These are phyloP conservation scores for Scaptomyza pallida DNA, from an alignment of 1,140 invertebrate genomes.

Conservation along the genomic window DNA sequence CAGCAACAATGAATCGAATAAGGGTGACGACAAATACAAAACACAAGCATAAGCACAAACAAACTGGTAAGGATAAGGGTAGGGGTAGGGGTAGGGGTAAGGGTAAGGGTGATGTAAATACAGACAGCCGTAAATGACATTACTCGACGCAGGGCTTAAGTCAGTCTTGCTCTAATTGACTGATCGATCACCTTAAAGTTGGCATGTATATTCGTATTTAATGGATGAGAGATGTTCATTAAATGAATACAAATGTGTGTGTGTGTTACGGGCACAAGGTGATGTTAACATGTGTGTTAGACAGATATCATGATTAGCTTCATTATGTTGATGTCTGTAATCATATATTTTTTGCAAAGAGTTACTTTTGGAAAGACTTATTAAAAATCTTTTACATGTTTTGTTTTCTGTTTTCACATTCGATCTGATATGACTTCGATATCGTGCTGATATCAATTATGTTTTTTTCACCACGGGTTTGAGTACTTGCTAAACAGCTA, in stretches of 20 bases:
- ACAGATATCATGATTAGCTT: not conserved
- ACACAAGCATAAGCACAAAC: not conserved
- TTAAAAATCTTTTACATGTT: too few species aligned
- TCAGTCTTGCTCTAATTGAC: not conserved
- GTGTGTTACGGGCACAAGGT: not conserved
- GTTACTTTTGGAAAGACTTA: too few species aligned
- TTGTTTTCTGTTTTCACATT: too few species aligned
- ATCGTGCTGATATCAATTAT: too few species aligned
- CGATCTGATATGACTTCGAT: too few species aligned
- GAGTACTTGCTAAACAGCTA: too few species aligned
- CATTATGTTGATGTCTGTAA: not conserved
- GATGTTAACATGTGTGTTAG: too few species aligned
- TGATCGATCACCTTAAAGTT: not conserved
- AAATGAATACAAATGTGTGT: not conserved
- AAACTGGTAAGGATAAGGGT: not conserved
- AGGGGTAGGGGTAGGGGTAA: too few species aligned
- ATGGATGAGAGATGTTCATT: not conserved
- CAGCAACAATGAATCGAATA: slow-evolving; percentile 1
- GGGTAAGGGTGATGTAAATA: not conserved
- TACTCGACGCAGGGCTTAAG: not conserved
- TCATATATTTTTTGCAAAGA: too few species aligned
- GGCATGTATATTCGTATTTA: not conserved
- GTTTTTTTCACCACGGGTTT: too few species aligned
- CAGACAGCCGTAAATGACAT: slow-evolving; percentile 2
- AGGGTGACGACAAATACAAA: not conserved